Base-by-base conservation (phyloP, 2,888 invertebrate species). In the Ormia ochracea region DNA sequence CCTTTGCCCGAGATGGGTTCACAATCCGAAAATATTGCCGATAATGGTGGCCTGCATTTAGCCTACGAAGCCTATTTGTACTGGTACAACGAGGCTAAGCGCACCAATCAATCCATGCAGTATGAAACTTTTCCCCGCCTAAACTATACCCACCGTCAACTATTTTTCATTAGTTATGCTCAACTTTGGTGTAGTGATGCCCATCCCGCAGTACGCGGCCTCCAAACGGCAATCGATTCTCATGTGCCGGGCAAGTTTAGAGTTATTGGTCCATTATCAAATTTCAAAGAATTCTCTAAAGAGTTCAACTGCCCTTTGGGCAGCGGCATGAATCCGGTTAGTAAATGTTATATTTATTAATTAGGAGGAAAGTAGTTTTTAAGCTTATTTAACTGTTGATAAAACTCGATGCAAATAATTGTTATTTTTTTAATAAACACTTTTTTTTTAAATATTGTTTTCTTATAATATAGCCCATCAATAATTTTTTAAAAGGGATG, bases 1-100 rank as follows among this genome's bases (percentile, higher is more conserved):
- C 63, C 21, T 3, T 54, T 88, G 6, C 86, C 87, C 0, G 82
- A 83, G 31, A 83, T 84, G n/a, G 81, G 69, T 0, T 73, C 81
- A 0, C 87, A 88, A 38, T 82, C 85, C 19, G 89, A 89, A 72
- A 87, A 89, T 59, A 86, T 88, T 50, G 89, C 89, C 31, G 89
- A 89, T 26, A 88, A 87, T 69, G 89, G 87, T 0, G 89, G 87
- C 5, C 17, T 89, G 7, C 85, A 87, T 14, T 78, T 88, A 41
- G 88, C 89, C 14, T 89, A 85, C 56, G 80, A 82, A 14, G 87
- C 89, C 31, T 88, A 88, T 81, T 74, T 84, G 12, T 83, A 81
- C 5, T 87, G 89, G 88, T 82, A 84, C 38, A 66, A 85, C 3
- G 70, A 83, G 2, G 79, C 76, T 0, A 31, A 52, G 23, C 59